Evolutionary conservation across 2,113 vertebrate genomes (phyloP).

Genomic region (Apteryx owenii): DNA sequence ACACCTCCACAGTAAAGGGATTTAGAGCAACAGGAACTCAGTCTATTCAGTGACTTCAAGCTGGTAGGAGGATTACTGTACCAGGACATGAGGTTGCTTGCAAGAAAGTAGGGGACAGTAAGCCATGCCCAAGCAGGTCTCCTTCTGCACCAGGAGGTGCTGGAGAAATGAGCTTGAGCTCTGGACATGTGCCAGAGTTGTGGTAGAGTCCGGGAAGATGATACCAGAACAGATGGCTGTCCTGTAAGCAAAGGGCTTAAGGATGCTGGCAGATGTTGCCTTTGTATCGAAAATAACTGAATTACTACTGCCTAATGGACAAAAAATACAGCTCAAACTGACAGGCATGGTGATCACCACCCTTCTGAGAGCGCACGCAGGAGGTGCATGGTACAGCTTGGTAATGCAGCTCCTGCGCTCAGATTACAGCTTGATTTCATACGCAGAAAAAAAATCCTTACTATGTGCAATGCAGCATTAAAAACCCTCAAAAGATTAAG

Average conservation of each 20-base stretch:
- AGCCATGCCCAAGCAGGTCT: not conserved
- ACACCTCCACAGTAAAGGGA: not conserved
- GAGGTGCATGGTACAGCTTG: not conserved
- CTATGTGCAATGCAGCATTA: not conserved
- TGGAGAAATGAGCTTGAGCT: not conserved
- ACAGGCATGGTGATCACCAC: fast-evolving
- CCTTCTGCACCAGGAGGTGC: constrained; percentile 16
- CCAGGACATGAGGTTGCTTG: fast-evolving
- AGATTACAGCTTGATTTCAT: not conserved
- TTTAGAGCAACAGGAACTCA: not conserved
- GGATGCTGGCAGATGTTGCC: constrained; percentile 29
- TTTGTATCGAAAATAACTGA: constrained; percentile 28
- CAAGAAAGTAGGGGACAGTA: not conserved
- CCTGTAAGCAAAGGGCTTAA: constrained; percentile 10
- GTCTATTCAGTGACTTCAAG: not conserved
- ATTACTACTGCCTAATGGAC: not conserved
- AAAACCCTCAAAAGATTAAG: not conserved
- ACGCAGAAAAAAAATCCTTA: not conserved
- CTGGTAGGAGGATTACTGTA: not conserved
- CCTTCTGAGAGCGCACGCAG: not conserved
- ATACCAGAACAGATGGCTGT: constrained; percentile 27
- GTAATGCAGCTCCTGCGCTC: fast-evolving
- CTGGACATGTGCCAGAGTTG: constrained; percentile 34
- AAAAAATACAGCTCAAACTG: not conserved
- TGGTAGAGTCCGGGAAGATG: not conserved